A percentile compares a stretch with the other conserved stretches of the same genome.
phyloP scores from a whole-genome alignment of 2,888 invertebrate genomes.

The Hylaea fasciaria region DNA sequence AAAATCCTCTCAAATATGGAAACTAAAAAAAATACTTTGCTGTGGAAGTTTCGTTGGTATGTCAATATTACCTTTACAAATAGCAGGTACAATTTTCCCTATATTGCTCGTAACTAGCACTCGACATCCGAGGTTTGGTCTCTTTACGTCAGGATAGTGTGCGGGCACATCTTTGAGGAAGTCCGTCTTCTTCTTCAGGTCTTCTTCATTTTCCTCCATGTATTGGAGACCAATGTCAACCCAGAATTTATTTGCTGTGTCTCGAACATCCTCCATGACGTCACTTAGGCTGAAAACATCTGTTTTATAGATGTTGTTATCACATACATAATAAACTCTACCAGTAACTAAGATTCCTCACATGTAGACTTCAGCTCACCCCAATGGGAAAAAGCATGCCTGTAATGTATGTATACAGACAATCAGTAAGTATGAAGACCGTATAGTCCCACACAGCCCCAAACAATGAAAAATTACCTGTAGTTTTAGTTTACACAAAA shows the following conservation, averaged over 20 bases:
- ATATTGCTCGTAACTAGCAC: constrained; percentile 90
- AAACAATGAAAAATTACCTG: too few species aligned
- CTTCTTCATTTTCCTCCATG: constrained; percentile 93
- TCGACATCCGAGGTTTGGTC: constrained; percentile 96
- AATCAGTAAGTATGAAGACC: too few species aligned
- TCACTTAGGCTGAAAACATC: constrained; percentile 87
- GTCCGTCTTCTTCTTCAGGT: constrained; percentile 93
- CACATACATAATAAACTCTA: too few species aligned
- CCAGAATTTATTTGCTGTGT: constrained; percentile 88
- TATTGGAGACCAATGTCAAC: constrained; percentile 90
- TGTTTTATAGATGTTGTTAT: not conserved
- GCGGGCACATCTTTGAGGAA: constrained; percentile 87
- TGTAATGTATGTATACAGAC: too few species aligned
- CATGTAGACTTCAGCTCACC: too few species aligned
- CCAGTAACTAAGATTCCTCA: too few species aligned
- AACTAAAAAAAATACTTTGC: too few species aligned
- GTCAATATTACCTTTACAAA: constrained; percentile 75
- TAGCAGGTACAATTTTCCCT: constrained; percentile 89
- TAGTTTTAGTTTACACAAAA: too few species aligned
- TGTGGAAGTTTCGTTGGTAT: too few species aligned
- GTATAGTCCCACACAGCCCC: too few species aligned
- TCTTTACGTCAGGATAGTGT: constrained; percentile 90
- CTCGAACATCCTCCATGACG: constrained; percentile 89
- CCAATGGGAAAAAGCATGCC: too few species aligned
- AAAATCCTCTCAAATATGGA: too few species aligned